Evolutionary conservation across 2,888 invertebrate species (phyloP).

Genomic region (Leptura quadrifasciata): DNA sequence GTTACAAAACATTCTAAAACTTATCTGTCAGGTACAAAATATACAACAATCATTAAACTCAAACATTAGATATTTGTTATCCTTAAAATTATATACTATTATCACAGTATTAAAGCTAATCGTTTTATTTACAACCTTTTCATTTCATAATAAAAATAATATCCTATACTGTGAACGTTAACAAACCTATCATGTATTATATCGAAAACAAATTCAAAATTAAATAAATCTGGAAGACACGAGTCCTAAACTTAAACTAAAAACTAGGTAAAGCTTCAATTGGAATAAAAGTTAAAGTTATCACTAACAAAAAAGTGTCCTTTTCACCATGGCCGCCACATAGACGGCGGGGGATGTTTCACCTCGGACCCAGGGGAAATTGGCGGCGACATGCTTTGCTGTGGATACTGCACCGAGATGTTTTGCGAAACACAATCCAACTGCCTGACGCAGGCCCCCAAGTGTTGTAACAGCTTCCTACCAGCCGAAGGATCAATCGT

Average conservation of each 20-base stretch:
- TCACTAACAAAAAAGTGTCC: constrained; percentile 32
- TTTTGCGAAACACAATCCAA: constrained; percentile 68
- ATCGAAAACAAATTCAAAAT: constrained; percentile 29
- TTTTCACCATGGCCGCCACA: constrained; percentile 72
- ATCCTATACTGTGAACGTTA: constrained; percentile 40
- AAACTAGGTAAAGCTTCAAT: constrained; percentile 47
- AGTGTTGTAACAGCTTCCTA: constrained; percentile 76
- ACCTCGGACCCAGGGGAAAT: constrained; percentile 55
- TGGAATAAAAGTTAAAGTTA: constrained; percentile 23
- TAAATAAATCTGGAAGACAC: constrained; percentile 50
- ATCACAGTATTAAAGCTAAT: constrained; percentile 72
- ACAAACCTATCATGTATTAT: constrained; percentile 28
- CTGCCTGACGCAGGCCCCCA: constrained; percentile 74
- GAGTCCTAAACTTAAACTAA: constrained; percentile 23
- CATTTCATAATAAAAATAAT: constrained; percentile 41
- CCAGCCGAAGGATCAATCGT: constrained; percentile 75
- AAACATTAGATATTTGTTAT: constrained; percentile 30
- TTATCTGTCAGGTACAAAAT: constrained; percentile 61
- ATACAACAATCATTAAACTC: constrained; percentile 51
- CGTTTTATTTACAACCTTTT: constrained; percentile 32
- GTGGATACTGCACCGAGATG: constrained; percentile 58
- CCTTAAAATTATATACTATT: constrained; percentile 48
- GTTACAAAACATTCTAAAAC: constrained; percentile 37
- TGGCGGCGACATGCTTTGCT: constrained; percentile 51
- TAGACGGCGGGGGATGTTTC: constrained; percentile 63